Base-by-base conservation (phyloP, 2,113 vertebrate genomes). In the Caracal caracal region DNA sequence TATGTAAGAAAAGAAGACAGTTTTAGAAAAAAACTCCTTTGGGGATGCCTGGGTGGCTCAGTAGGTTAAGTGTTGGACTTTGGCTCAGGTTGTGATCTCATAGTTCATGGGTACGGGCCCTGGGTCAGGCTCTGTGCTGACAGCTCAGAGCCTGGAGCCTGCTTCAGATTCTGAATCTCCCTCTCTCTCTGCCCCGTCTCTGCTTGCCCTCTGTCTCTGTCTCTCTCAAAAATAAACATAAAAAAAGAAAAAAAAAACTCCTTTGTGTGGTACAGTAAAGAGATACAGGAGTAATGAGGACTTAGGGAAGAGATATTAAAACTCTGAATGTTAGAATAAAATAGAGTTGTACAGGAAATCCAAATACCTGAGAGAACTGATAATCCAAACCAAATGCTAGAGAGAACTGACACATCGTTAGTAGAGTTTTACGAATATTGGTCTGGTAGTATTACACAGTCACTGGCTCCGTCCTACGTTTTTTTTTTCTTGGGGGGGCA, bases 401-500 rank as follows among this genome's bases (percentile, higher is more conserved):
- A 76, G 53, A 79, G 22, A 33, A 56, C 1, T 68, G 47, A 26
- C 2, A 5, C 22, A 73, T 73, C 1, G 40, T 65, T 71, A 49
- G 51, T 76, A 63, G 35, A 19, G 24, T 63, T 87, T 82, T 93
- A 80, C 49, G 7, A 79, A 76, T 76, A 5, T 59, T 83, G 12
- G 1, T 33, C 47, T 43, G 20, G 33, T 88, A 56, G 53, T 59
- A 10, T 88, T 65, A 75, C 47, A 40, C 4, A 85, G 20, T 26
- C 40, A 83, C n/a, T 93, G 30, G 35, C 10, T 49, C n/a, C 49
- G 43, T 84, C 16, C 20, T 47, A 5, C 15, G 24, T 26, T 5
- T 0, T 43, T 43, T 43, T 1, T 43, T 5, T 9, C 8, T 9
- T 20, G 10, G 28, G 4, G 37, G 12, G 0, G 10, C 15, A 4